Base-by-base conservation (phyloP, 2,888 invertebrate genomes). In the Oscheius sp. region DNA sequence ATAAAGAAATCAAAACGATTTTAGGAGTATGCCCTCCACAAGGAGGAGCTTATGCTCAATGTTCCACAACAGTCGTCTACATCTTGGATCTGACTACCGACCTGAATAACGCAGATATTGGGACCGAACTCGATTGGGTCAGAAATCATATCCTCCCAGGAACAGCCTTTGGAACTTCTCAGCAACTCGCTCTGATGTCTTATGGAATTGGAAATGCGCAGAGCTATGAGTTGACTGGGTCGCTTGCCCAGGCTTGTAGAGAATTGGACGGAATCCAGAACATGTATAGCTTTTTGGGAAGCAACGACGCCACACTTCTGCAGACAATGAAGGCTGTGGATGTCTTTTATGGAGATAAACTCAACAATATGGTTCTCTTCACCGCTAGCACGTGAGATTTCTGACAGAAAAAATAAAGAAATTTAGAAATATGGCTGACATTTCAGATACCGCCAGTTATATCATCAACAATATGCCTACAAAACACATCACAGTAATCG, bases 21-120 rank as follows among this genome's bases (percentile, higher is more conserved):
- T n/a, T n/a, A n/a, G n/a, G n/a, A n/a, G n/a, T n/a, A n/a, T 61
- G 61, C 45, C 61, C 61, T 29, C 27, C 27, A 12, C 42, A 61
- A 45, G 45, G 61, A 61, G 61, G 61, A 45, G 61, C 61, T n/a
- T 61, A 42, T 45, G 61, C 61, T 27, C 45, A 45, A 1, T 61
- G 61, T 29, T 27, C 17, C 1, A 45, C 61, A 0, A 61, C 17
- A 4, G 45, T 42, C 29, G 45, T 61, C 29, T 61, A 61, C 45
- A 61, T 61, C 15, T 8, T 61, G 45, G 61, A 61, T 17, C 42
- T 45, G 10, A 25, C 45, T 4, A 15, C 31, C n/a, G 42, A 45
- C 20, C n/a, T 61, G 61, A 6, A 42, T 6, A 15, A 27, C 1
- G 20, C 1, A 12, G 15, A 23, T 6, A 45, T 61, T 5, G 42